Percentiles rank a stretch among this genome's conserved stretches.
Conservation (phyloP, 2,888 invertebrate genomes). For the Lapara coniferarum region DNA sequence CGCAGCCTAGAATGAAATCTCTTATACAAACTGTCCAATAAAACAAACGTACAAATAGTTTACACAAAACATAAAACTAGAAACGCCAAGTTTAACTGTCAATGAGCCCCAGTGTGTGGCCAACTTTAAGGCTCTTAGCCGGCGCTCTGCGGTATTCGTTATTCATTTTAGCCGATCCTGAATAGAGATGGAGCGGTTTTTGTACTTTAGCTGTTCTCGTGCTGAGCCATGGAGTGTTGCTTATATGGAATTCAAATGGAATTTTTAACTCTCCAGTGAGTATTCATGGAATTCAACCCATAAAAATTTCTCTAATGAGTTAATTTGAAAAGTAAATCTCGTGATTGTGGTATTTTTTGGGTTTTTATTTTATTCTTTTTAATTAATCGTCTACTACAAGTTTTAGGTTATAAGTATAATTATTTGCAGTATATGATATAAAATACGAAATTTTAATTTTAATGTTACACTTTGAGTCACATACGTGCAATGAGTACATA, state of each 20-base stretch:
- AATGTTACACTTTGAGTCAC: too few species aligned
- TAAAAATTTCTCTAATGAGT: background rate
- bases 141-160: conserved; percentile 33
- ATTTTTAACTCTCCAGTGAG: conserved; percentile 14
- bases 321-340: background rate
- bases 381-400: too few species aligned
- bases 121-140: conserved; percentile 20
- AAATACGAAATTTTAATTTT: too few species aligned
- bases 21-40: too few species aligned
- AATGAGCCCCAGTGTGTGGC: background rate
- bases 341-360: background rate
- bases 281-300: background rate
- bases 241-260: conserved; percentile 12
- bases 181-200: conserved; percentile 58
- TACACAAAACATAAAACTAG: background rate
- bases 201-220: conserved; percentile 43
- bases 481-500: too few species aligned
- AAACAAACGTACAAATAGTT: too few species aligned
- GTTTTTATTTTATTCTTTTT: too few species aligned
- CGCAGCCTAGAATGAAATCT: too few species aligned
- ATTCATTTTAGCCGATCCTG: conserved; percentile 52
- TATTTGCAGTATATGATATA: too few species aligned
- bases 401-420: too few species aligned
- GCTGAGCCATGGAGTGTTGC: conserved; percentile 26
- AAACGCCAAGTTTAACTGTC: conserved; percentile 1